Conservation (phyloP, 92 coral and sea anemone species). For the Pocillopora meandrina region DNA sequence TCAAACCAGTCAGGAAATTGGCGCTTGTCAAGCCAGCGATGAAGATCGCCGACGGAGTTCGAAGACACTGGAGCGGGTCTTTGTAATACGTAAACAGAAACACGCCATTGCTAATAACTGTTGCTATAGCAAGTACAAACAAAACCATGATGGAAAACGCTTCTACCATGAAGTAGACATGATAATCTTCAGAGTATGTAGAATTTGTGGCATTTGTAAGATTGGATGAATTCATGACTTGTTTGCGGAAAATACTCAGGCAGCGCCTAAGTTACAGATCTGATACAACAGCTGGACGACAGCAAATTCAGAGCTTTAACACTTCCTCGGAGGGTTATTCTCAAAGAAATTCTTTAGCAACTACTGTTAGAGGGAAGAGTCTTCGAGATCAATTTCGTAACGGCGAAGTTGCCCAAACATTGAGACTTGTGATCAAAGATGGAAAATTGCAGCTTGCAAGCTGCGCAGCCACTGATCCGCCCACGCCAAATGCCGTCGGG, state of each 20-base stretch:
- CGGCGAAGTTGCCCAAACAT: too few species aligned
- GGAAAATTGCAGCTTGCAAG: too few species aligned
- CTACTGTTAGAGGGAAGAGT: too few species aligned
- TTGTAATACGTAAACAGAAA: constrained; percentile 67
- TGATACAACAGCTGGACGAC: background rate
- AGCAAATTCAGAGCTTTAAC: background rate
- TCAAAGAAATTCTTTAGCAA: too few species aligned
- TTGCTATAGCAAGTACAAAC: constrained; percentile 41
- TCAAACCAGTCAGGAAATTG: constrained; percentile 75
- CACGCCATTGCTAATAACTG: constrained; percentile 67
- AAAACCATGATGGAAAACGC: constrained; percentile 24
- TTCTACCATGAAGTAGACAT: background rate
- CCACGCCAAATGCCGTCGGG: too few species aligned
- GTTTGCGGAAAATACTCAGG: background rate
- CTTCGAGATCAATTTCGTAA: too few species aligned
- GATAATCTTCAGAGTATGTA: background rate
- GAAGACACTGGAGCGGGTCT: constrained; percentile 83
- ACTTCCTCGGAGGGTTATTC: too few species aligned
- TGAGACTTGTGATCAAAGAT: too few species aligned
- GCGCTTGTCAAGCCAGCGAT: constrained; percentile 75
- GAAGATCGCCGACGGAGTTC: constrained; percentile 78
- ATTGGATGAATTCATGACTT: constrained; percentile 14
- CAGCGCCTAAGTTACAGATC: background rate
- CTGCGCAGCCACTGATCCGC: too few species aligned
- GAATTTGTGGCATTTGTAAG: constrained; percentile 8